phyloP scores from a whole-genome alignment of 2,888 invertebrate genomes.

The Sarcophaga subvicina region DNA sequence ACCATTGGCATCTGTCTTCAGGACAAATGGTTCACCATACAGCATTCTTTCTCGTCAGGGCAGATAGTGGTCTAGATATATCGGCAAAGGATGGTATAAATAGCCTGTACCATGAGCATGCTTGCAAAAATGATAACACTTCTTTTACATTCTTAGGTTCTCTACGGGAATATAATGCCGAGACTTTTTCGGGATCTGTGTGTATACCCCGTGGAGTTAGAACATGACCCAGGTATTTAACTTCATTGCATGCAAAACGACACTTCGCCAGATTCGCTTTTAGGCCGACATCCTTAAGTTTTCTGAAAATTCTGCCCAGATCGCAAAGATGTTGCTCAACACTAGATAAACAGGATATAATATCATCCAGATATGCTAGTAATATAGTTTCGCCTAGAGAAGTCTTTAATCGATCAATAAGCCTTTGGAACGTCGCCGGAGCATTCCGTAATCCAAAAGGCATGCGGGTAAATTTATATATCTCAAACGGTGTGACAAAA shows the following conservation, averaged over 20 bases:
- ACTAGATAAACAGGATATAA: constrained; percentile 70
- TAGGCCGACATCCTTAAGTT: too few relatives aligned
- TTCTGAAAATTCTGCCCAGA: too few relatives aligned
- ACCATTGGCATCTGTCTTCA: too few relatives aligned
- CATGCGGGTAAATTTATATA: constrained; percentile 65
- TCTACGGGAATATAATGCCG: constrained; percentile 20
- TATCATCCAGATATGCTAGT: constrained; percentile 74
- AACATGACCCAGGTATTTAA: too few relatives aligned
- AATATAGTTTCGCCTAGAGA: constrained; percentile 66
- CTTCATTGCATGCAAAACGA: too few relatives aligned
- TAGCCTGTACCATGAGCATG: too few relatives aligned
- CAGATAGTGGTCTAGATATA: constrained; percentile 73
- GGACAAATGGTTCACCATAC: background rate
- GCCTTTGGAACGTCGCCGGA: constrained; percentile 63
- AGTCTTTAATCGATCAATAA: constrained; percentile 19
- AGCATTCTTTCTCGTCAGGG: constrained; percentile 71
- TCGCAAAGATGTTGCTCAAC: constrained; percentile 34
- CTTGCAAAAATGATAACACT: constrained; percentile 63
- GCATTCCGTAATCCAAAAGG: constrained; percentile 68
- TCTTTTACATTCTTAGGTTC: constrained; percentile 71
- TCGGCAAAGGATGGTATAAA: too few relatives aligned
- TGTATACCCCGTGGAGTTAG: too few relatives aligned
- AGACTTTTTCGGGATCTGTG: constrained; percentile 22
- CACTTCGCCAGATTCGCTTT: too few relatives aligned
- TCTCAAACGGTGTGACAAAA: background rate